Conservation (phyloP, 2,888 invertebrate species). For the Rhamnusium bicolor region DNA sequence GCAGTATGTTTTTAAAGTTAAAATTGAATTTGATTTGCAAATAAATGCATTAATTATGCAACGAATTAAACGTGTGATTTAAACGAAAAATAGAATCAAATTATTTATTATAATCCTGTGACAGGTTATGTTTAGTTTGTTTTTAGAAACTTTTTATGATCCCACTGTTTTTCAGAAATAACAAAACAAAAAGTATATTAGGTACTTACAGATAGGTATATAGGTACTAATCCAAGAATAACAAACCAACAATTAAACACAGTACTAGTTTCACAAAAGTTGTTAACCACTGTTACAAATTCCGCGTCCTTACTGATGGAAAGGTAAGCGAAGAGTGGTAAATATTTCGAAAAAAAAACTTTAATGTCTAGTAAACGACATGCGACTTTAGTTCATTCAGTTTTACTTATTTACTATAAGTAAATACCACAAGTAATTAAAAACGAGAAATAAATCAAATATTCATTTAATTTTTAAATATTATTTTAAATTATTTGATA, state of each 20-base stretch:
- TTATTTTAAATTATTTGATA: background rate
- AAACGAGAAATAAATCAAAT: background rate
- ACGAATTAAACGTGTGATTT: background rate
- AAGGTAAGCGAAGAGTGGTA: slow-evolving; percentile 19
- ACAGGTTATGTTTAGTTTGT: background rate
- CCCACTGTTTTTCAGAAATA: background rate
- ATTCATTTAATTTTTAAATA: background rate
- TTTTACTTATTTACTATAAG: slow-evolving; percentile 3
- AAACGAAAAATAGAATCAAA: background rate
- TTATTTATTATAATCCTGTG: background rate
- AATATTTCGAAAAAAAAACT: slow-evolving; percentile 30
- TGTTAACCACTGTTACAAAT: background rate
- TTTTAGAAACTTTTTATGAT: background rate
- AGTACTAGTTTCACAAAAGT: slow-evolving; percentile 16
- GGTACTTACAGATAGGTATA: slow-evolving; percentile 22
- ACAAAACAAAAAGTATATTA: background rate
- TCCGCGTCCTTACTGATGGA: slow-evolving; percentile 15
- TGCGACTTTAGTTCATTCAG: slow-evolving; percentile 24
- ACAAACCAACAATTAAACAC: slow-evolving; percentile 6
- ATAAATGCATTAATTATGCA: background rate
- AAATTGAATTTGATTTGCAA: no score
- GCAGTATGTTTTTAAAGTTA: no score
- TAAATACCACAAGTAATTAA: background rate
- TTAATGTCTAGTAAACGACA: slow-evolving; percentile 8
- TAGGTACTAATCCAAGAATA: slow-evolving; percentile 22